Conservation (phyloP, 2,888 invertebrate genomes). For the Aethes cnicana region DNA sequence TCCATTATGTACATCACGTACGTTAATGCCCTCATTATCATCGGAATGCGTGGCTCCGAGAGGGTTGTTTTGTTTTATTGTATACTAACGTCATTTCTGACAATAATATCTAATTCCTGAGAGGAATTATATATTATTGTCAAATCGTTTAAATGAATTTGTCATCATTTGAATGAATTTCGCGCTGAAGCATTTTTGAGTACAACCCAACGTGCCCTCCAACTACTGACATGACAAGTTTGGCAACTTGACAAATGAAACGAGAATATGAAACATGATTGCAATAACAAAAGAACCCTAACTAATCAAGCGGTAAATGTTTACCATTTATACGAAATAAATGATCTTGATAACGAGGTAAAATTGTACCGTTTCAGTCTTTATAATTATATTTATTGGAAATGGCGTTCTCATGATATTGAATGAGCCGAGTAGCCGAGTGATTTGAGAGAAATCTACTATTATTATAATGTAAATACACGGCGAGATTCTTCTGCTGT, state of each 20-base stretch:
- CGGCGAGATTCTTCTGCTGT: conserved; percentile 7
- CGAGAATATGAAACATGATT: too few relatives aligned
- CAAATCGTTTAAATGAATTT: too few relatives aligned
- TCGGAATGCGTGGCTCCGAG: conserved; percentile 19
- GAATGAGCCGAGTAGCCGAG: conserved; percentile 16
- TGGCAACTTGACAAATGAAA: too few relatives aligned
- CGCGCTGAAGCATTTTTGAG: neutral
- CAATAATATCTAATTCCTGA: too few relatives aligned
- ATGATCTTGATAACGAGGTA: conserved; percentile 1
- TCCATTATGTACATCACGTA: conserved; percentile 24
- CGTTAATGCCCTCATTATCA: conserved; percentile 27
- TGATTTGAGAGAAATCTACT: conserved; percentile 22
- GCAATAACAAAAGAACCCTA: neutral
- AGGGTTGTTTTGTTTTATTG: conserved; percentile 22
- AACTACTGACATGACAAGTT: too few relatives aligned
- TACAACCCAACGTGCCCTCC: neutral
- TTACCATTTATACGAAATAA: neutral
- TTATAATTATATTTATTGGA: conserved; percentile 13
- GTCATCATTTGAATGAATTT: conserved; percentile 1
- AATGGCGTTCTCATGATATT: conserved; percentile 17
- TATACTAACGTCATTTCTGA: conserved; percentile 23
- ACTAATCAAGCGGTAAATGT: neutral
- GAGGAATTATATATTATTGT: too few relatives aligned
- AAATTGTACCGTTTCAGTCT: conserved; percentile 8
- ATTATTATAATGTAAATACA: conserved; percentile 21